Percentiles rank a stretch among this genome's conserved stretches.
Conservation (phyloP, 2,797 vertebrate species). For the Hemitrygon akajei region DNA sequence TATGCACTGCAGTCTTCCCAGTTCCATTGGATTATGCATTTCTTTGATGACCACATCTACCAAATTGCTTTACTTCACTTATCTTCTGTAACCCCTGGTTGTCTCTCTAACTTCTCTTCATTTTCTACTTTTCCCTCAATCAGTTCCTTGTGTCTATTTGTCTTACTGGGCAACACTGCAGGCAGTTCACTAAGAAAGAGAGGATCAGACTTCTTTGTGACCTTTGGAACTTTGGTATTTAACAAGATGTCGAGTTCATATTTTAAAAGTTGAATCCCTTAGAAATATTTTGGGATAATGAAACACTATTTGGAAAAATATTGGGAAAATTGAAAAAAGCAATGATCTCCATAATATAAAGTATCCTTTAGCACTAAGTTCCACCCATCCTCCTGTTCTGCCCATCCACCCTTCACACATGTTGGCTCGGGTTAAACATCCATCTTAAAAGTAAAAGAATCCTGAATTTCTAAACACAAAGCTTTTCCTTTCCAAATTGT, state of each 20-base stretch:
- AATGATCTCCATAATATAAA: not conserved
- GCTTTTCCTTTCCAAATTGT: too few relatives aligned
- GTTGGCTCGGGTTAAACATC: too few relatives aligned
- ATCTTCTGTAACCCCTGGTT: not conserved
- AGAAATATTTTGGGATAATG: not conserved
- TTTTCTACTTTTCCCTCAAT: not conserved
- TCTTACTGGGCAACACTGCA: not conserved
- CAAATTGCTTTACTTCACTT: not conserved
- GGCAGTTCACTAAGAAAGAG: not conserved
- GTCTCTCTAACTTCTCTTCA: not conserved
- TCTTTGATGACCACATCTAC: not conserved
- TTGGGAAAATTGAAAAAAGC: not conserved
- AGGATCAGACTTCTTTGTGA: not conserved
- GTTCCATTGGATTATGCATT: not conserved
- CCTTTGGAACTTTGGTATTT: not conserved
- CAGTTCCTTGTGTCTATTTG: not conserved
- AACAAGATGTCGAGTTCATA: not conserved
- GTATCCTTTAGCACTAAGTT: not conserved
- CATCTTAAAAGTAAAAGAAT: too few relatives aligned
- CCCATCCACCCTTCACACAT: too few relatives aligned
- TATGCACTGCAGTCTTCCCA: too few relatives aligned
- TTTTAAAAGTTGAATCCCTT: not conserved
- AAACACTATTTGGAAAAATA: not conserved
- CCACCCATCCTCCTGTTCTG: too few relatives aligned
- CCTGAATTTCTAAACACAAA: too few relatives aligned